phyloP scores from a whole-genome alignment of 2,113 vertebrate species.

The Equus przewalskii region DNA sequence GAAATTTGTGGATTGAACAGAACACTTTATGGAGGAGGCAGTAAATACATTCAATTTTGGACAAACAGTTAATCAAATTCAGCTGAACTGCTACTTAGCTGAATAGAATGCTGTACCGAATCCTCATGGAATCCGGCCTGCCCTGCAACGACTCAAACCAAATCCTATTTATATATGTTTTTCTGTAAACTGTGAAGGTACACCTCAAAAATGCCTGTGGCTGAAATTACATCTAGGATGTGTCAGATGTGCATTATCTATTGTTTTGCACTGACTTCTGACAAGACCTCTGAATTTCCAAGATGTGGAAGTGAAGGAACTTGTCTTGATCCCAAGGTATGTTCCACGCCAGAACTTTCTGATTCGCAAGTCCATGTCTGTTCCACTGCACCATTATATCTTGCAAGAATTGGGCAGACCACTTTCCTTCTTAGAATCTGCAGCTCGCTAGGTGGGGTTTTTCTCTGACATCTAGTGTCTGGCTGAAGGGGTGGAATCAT shows the following conservation, averaged over 20 bases:
- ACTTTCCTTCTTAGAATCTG: neutral
- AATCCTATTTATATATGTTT: neutral
- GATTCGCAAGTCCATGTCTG: neutral
- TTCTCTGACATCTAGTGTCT: neutral
- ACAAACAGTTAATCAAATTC: neutral
- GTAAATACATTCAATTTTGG: conserved; percentile 55
- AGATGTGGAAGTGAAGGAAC: neutral
- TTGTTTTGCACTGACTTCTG: neutral
- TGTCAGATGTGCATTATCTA: neutral
- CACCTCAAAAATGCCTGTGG: neutral
- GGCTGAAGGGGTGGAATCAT: neutral
- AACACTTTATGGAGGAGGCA: neutral
- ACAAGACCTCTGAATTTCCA: neutral
- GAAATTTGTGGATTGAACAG: neutral
- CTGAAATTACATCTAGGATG: neutral
- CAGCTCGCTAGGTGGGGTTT: neutral
- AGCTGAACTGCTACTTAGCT: neutral
- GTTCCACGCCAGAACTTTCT: neutral
- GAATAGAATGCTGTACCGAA: neutral
- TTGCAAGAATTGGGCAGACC: neutral
- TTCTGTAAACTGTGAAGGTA: neutral
- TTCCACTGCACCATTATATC: neutral
- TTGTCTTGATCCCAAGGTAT: neutral
- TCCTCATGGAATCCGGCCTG: neutral
- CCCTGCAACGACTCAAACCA: neutral